Base-by-base conservation (phyloP, 2,888 invertebrate genomes). In the Heliconius ismenius region DNA sequence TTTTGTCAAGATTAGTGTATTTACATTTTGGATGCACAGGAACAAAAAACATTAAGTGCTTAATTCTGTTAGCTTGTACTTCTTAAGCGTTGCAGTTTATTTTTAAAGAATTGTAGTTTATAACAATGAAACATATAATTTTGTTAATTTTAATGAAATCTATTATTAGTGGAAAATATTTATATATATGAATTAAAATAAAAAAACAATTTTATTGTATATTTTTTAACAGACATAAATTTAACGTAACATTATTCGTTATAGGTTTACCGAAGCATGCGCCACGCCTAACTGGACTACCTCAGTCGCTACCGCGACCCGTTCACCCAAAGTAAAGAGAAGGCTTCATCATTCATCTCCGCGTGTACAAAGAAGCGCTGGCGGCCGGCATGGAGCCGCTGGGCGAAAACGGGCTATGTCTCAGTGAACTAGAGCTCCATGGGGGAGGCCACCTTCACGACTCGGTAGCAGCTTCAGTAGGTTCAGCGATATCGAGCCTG, bases 331-430 rank as follows among this genome's bases (percentile, higher is more conserved):
- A 75, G 85, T 84, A 78, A 81, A 78, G 74, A 39, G 76, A 86
- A 90, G 87, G 87, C 94, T 80, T 87, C 93, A 95, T 81, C 92
- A 95, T 94, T 94, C 94, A 94, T 82, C 93, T 94, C 90, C 89
- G 94, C 86, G 94, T 94, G 92, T 94, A 94, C 87, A 95, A 95
- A 85, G 95, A 95, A 90, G 93, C 93, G 90, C 93, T 94, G 86
- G 95, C 96, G 95, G 96, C 96, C 86, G 95, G 96, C 79, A 95
- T 96, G 95, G 96, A 96, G 94, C 95, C 95, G 87, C 93, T 96
- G 84, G 94, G 95, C 88, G 96, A 96, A 92, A 95, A 95, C 85
- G 96, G 96, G 83, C 95, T 97, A 84, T 97, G 97, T 85, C 95
- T 97, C 74, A 97, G 97, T 86, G 97, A 97, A 91, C 94, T 97